Evolutionary conservation across 2,888 invertebrate genomes (phyloP).

Genomic region (Lysandra bellargus): DNA sequence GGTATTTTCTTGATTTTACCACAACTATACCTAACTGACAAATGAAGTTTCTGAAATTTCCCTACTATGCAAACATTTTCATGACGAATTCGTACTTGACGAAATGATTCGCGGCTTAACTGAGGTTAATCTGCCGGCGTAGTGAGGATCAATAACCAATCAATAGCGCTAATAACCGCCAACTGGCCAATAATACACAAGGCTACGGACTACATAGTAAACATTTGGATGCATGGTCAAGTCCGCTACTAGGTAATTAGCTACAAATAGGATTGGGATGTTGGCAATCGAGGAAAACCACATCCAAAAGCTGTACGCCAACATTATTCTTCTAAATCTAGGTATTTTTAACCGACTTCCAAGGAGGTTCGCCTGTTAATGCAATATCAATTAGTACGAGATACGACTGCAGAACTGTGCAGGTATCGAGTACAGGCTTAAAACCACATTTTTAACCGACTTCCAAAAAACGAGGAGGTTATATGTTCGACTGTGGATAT

Average conservation of each 20-base stretch:
- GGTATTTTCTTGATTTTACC: no score
- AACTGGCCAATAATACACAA: slow-evolving; percentile 7
- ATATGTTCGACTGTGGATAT: no score
- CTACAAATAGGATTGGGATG: not conserved
- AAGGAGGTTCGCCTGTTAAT: no score
- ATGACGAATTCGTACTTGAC: slow-evolving; percentile 17
- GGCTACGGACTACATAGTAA: not conserved
- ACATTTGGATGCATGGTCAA: slow-evolving; percentile 11
- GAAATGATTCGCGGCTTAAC: slow-evolving; percentile 11
- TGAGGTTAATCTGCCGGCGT: slow-evolving; percentile 22
- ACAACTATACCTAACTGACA: no score
- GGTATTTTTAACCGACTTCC: no score
- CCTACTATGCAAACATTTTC: not conserved
- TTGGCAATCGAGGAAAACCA: not conserved
- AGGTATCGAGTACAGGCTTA: no score
- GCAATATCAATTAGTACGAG: not conserved
- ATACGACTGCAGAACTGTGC: no score
- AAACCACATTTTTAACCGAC: no score
- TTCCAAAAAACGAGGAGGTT: no score
- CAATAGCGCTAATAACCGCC: slow-evolving; percentile 2
- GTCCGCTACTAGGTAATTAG: not conserved
- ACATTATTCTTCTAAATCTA: no score
- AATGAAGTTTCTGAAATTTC: not conserved
- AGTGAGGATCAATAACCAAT: slow-evolving; percentile 20
- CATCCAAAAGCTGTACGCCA: not conserved